Evolutionary conservation across 1,140 invertebrate genomes (phyloP).

Genomic region (Drosophila oshimai): DNA sequence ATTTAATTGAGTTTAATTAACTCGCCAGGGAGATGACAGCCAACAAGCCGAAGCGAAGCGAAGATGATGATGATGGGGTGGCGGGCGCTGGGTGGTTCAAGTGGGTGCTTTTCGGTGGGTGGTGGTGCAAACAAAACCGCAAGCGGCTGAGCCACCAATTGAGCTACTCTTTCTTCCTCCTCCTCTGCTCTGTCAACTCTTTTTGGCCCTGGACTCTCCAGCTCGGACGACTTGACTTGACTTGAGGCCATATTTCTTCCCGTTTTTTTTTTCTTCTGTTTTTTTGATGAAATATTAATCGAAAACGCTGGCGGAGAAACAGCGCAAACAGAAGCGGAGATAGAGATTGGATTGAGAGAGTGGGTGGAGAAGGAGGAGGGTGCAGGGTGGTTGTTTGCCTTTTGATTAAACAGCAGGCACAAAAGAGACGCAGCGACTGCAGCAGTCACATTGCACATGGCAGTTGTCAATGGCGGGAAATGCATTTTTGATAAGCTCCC

Average conservation of each 20-base stretch:
- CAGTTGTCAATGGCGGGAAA: slow-evolving; percentile 24
- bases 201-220: slow-evolving; percentile 7
- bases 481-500: slow-evolving; percentile 46
- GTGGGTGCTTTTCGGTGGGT: not conserved
- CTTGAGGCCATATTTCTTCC: slow-evolving; percentile 15
- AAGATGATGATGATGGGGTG: slow-evolving; percentile 2
- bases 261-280: not conserved
- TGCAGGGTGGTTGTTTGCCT: not conserved
- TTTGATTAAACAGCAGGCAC: slow-evolving; percentile 10
- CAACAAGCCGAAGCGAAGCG: slow-evolving; percentile 43
- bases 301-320: slow-evolving; percentile 22
- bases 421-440: slow-evolving; percentile 5
- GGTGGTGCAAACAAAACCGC: slow-evolving; percentile 62
- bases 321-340: slow-evolving; percentile 24
- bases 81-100: not conserved
- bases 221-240: not conserved
- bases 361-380: not conserved
- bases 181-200: slow-evolving; percentile 23
- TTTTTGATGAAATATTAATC: slow-evolving; percentile 63
- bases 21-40: slow-evolving; percentile 79
- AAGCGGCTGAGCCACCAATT: slow-evolving; percentile 2
- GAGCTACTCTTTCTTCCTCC: not conserved
- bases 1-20: slow-evolving; percentile 82
- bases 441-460: slow-evolving; percentile 17
- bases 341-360: not conserved